Conservation (phyloP, 2,113 vertebrate species). For the Cichladusa arquata region DNA sequence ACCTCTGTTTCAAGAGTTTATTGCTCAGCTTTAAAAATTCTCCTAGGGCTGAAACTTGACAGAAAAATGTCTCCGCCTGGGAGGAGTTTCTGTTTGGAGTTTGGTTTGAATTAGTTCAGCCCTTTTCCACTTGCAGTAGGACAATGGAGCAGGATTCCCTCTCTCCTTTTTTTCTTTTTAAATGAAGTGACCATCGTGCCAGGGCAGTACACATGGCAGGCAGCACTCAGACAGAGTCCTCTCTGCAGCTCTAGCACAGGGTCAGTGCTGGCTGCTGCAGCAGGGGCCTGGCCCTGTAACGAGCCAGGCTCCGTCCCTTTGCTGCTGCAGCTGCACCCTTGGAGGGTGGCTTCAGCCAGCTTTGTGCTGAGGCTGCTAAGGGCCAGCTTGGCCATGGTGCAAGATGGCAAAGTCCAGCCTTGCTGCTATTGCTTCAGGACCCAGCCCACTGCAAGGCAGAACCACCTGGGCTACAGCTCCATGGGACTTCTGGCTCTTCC, state of each 20-base stretch:
- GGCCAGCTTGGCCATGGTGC: background rate
- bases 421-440: background rate
- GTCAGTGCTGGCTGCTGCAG: background rate
- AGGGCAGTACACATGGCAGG: background rate
- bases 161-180: background rate
- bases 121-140: constrained; percentile 9
- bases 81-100: constrained; percentile 51
- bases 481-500: background rate
- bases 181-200: background rate
- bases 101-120: constrained; percentile 66
- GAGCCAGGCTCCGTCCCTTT: background rate
- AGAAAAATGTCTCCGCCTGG: constrained; percentile 31
- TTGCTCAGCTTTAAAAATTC: constrained; percentile 64
- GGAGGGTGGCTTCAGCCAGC: background rate
- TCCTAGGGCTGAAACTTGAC: constrained; percentile 52
- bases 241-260: background rate
- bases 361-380: background rate
- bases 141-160: constrained; percentile 49
- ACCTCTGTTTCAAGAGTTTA: constrained; percentile 41
- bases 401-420: background rate
- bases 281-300: background rate
- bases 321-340: background rate
- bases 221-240: background rate
- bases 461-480: background rate
- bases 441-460: background rate